A percentile compares a stretch with the other conserved stretches of the same genome.
These are phyloP conservation scores for Eospalax fontanierii DNA, from an alignment of 2,797 vertebrate genomes.

Conservation along the genomic window DNA sequence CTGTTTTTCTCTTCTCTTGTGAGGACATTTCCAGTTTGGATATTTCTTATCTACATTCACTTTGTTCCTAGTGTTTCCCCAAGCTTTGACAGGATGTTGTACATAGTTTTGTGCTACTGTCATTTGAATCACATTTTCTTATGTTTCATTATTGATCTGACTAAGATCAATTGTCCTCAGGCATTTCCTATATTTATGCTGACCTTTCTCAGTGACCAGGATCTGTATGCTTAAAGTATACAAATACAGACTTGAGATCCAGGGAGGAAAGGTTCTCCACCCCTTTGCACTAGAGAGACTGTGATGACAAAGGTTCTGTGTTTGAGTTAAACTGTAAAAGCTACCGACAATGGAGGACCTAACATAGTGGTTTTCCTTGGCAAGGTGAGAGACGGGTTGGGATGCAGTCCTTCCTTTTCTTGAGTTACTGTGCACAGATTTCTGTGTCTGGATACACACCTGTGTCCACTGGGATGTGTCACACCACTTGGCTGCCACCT, in stretches of 20 bases:
- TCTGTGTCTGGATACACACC: neutral
- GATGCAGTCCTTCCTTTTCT: neutral
- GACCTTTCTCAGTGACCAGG: neutral
- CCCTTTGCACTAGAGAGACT: neutral
- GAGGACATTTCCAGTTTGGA: neutral
- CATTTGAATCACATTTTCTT: neutral
- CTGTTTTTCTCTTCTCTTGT: neutral
- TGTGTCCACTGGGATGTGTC: neutral
- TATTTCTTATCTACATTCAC: neutral
- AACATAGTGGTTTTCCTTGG: neutral
- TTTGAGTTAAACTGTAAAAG: neutral
- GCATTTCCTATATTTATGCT: neutral
- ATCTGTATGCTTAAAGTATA: neutral
- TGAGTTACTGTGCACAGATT: neutral
- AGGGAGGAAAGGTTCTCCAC: neutral
- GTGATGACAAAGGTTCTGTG: neutral
- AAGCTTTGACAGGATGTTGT: neutral
- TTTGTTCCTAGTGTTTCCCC: constrained; percentile 10
- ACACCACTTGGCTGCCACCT: neutral
- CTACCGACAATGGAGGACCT: neutral
- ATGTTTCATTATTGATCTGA: neutral
- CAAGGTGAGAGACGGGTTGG: neutral
- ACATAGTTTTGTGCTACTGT: neutral
- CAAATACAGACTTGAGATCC: neutral
- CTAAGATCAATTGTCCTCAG: constrained; percentile 6